phyloP scores from a whole-genome alignment of 1,140 invertebrate species.

The Campoletis sonorensis region DNA sequence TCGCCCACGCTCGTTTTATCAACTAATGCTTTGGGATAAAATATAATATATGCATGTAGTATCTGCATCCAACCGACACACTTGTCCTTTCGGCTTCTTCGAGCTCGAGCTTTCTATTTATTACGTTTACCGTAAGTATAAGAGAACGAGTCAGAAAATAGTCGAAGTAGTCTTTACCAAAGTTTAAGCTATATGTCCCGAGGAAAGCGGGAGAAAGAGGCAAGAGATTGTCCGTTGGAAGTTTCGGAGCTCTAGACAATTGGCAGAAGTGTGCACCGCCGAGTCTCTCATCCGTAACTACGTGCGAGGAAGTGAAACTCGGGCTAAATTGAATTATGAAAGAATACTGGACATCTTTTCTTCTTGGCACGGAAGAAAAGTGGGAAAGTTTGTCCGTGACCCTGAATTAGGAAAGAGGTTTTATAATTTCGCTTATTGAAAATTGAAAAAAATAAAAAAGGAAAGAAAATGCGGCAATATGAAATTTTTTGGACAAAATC shows the following conservation, averaged over 20 bases:
- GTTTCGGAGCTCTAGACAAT: slow-evolving; percentile 31
- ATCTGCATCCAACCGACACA: slow-evolving; percentile 8
- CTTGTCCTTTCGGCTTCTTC: not conserved
- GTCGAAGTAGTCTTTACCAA: slow-evolving; percentile 37
- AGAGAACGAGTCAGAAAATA: slow-evolving; percentile 26
- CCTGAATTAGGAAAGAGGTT: too few species aligned
- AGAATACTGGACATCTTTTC: too few species aligned
- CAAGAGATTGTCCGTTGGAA: slow-evolving; percentile 50
- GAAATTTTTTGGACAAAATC: too few species aligned
- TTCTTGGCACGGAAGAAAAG: too few species aligned
- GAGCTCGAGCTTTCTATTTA: not conserved
- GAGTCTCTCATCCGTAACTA: too few species aligned
- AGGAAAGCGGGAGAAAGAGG: not conserved
- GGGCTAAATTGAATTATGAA: not conserved
- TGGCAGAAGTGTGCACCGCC: not conserved
- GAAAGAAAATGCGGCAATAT: too few species aligned
- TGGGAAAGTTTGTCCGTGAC: too few species aligned
- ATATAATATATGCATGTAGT: slow-evolving; percentile 4
- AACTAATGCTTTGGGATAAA: not conserved
- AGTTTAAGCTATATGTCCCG: slow-evolving; percentile 28
- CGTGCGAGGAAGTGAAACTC: not conserved
- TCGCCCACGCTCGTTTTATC: not conserved
- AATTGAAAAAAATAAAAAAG: too few species aligned
- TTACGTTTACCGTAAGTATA: not conserved
- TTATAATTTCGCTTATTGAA: too few species aligned